Percentiles rank a stretch among this genome's conserved stretches.
phyloP scores from a whole-genome alignment of 1,140 invertebrate genomes.

The Yoshiicerus persimilis region DNA sequence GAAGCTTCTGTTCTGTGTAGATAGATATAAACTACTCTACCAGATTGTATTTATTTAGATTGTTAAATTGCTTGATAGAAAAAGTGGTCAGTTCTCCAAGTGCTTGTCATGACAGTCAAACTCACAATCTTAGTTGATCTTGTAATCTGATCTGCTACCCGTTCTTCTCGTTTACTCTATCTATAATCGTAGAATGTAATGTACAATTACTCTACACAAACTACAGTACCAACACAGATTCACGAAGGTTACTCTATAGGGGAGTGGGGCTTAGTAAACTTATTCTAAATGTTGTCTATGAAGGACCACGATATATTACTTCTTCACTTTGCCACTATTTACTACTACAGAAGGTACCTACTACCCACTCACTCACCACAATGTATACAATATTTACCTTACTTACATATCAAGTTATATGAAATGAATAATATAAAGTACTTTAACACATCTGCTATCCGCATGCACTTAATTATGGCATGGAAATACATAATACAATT shows the following conservation, averaged over 20 bases:
- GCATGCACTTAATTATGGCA: neutral
- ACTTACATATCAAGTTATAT: neutral
- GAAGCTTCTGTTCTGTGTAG: neutral
- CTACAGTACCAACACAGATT: neutral
- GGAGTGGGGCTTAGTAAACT: neutral
- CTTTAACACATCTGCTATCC: neutral
- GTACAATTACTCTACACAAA: neutral
- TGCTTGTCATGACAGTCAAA: neutral
- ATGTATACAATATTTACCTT: neutral
- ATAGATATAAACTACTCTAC: neutral
- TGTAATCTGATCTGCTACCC: slow-evolving; percentile 10
- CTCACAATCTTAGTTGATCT: neutral
- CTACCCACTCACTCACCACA: neutral
- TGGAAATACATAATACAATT: neutral
- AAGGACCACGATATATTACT: too few relatives aligned
- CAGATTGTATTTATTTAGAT: neutral
- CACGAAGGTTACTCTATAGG: neutral
- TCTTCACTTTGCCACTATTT: neutral
- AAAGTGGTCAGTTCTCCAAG: slow-evolving; percentile 12
- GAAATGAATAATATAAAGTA: neutral
- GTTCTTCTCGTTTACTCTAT: slow-evolving; percentile 3
- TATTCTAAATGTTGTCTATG: too few relatives aligned
- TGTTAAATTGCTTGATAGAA: neutral
- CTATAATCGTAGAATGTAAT: neutral
- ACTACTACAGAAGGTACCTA: neutral